These are phyloP conservation scores for Rhingia rostrata DNA, from an alignment of 2,888 invertebrate genomes.

Conservation along the genomic window DNA sequence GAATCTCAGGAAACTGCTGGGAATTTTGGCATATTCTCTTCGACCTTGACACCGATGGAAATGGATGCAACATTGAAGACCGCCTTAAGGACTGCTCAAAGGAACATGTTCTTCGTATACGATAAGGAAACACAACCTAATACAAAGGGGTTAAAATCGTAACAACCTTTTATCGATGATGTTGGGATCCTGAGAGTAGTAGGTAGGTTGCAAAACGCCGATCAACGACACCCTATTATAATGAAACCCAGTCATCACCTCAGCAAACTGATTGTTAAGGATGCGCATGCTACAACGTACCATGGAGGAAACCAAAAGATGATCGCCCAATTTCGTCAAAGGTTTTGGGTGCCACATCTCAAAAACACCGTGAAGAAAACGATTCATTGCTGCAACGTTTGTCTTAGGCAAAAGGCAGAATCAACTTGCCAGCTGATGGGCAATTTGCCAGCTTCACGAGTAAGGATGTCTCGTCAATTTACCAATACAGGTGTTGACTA, in stretches of 20 bases:
- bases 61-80: background rate
- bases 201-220: slow-evolving; percentile 21
- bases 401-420: slow-evolving; percentile 30
- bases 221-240: slow-evolving; percentile 23
- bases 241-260: slow-evolving; percentile 9
- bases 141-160: slow-evolving; percentile 5
- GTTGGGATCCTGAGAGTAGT: slow-evolving; percentile 22
- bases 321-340: background rate
- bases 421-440: slow-evolving; percentile 32
- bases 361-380: slow-evolving; percentile 8
- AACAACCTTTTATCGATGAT: slow-evolving; percentile 12
- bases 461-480: slow-evolving; percentile 57
- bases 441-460: slow-evolving; percentile 47
- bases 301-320: slow-evolving; percentile 7
- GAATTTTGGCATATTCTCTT: background rate
- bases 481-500: slow-evolving; percentile 64
- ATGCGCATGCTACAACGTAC: slow-evolving; percentile 3
- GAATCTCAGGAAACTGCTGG: too few relatives aligned
- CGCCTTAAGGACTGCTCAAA: background rate
- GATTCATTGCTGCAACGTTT: slow-evolving; percentile 58
- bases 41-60: slow-evolving; percentile 1
- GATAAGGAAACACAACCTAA: background rate
- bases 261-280: background rate
- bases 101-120: background rate
- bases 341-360: slow-evolving; percentile 30